Evolutionary conservation across 2,797 vertebrate species (phyloP).

Genomic region (Halcyon chelicuti): DNA sequence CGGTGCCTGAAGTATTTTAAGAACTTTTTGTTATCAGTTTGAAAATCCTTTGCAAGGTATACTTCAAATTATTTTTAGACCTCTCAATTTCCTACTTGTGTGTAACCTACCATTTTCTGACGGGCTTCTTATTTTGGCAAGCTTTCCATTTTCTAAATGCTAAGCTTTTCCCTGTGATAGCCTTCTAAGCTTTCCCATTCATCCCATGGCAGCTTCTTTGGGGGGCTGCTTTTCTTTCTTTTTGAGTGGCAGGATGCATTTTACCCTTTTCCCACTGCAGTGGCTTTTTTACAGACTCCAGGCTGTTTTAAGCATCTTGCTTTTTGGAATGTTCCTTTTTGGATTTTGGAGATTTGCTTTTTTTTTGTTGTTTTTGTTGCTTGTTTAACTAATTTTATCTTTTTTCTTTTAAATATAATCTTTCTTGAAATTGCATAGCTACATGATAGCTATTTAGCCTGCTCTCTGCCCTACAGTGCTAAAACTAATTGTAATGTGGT

Average conservation of each 20-base stretch:
- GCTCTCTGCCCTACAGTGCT: background rate
- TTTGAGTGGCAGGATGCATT: background rate
- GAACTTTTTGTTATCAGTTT: background rate
- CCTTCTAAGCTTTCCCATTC: background rate
- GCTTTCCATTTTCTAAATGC: background rate
- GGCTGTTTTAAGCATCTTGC: background rate
- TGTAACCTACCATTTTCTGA: background rate
- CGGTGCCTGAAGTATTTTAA: background rate
- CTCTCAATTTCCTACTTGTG: background rate
- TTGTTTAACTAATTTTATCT: background rate
- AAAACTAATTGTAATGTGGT: background rate
- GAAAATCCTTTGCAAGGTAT: background rate
- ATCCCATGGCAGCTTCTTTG: background rate
- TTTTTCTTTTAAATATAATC: background rate
- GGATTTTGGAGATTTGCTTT: background rate
- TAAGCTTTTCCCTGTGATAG: background rate
- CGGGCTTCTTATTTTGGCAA: background rate
- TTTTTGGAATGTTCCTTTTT: background rate
- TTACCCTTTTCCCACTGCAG: background rate
- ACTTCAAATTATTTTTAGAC: constrained; percentile 40
- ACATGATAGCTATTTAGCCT: background rate
- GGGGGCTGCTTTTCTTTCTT: background rate
- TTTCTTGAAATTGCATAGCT: background rate
- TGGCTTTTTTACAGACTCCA: background rate
- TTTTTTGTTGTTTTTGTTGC: background rate